A percentile compares a stretch with the other conserved stretches of the same genome.
phyloP scores from a whole-genome alignment of 2,888 invertebrate genomes.

The Erebia aethiops region DNA sequence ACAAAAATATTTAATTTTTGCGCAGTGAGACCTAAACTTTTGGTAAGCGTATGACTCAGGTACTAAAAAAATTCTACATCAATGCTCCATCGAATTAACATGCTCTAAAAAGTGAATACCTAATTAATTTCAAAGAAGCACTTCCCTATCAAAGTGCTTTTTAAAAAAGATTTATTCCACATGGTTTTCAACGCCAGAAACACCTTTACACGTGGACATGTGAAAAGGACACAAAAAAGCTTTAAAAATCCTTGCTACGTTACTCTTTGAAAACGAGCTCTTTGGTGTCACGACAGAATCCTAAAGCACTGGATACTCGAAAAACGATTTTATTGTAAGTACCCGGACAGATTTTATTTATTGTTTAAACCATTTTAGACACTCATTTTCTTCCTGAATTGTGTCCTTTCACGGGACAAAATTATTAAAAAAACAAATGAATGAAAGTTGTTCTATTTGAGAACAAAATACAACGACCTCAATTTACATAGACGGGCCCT shows the following conservation, averaged over 20 bases:
- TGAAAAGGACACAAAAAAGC: conserved; percentile 49
- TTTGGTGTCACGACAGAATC: conserved; percentile 59
- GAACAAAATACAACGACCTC: too few relatives aligned
- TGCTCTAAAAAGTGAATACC: conserved; percentile 22
- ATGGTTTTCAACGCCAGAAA: conserved; percentile 44
- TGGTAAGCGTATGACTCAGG: conserved; percentile 4
- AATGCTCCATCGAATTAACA: conserved; percentile 3
- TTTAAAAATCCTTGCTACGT: conserved; percentile 58
- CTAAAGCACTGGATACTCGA: conserved; percentile 49
- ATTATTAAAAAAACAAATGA: too few relatives aligned
- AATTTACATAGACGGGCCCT: too few relatives aligned
- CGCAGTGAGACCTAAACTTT: neutral
- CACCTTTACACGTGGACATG: conserved; percentile 53
- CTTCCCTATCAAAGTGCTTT: conserved; percentile 34
- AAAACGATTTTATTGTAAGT: conserved; percentile 46
- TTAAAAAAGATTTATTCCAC: conserved; percentile 45
- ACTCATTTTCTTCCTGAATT: too few relatives aligned
- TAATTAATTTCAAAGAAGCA: conserved; percentile 41
- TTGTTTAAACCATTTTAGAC: too few relatives aligned
- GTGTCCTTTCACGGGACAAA: too few relatives aligned
- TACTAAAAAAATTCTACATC: too few relatives aligned
- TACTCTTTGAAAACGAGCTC: conserved; percentile 63
- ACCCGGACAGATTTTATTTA: too few relatives aligned
- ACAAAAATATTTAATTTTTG: neutral
- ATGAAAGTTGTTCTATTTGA: too few relatives aligned